phyloP scores from a whole-genome alignment of 1,140 invertebrate genomes.

The Aphelinus certus region DNA sequence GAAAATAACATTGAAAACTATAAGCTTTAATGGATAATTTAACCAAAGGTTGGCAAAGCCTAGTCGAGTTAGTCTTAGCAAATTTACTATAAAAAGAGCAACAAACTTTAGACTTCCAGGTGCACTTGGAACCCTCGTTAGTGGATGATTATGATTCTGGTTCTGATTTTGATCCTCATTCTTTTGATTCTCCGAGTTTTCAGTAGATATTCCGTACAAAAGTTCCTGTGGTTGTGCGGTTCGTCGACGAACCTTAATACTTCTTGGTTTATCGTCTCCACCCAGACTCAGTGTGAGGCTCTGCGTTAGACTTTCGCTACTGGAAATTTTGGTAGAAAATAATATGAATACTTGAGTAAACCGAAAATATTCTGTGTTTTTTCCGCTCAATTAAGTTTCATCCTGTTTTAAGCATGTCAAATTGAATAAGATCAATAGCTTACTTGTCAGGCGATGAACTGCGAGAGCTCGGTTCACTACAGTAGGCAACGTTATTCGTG shows the following conservation, averaged over 20 bases:
- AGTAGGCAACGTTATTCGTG: conserved; percentile 48
- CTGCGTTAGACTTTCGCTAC: conserved; percentile 56
- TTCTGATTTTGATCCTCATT: conserved; percentile 61
- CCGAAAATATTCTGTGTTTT: too few species aligned
- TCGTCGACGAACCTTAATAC: conserved; percentile 72
- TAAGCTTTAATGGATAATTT: neutral
- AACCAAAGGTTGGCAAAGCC: conserved; percentile 25
- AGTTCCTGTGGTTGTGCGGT: conserved; percentile 76
- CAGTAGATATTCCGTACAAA: conserved; percentile 67
- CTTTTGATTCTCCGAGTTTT: conserved; percentile 52
- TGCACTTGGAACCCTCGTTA: conserved; percentile 76
- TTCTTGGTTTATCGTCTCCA: conserved; percentile 57
- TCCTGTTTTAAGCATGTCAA: too few species aligned
- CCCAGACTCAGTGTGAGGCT: conserved; percentile 53
- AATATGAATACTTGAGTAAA: too few species aligned
- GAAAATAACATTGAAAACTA: conserved; percentile 1
- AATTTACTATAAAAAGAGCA: conserved; percentile 16
- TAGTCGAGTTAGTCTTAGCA: conserved; percentile 17
- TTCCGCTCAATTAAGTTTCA: too few species aligned
- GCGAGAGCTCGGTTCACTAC: conserved; percentile 61
- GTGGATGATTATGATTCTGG: conserved; percentile 65
- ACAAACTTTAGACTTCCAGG: conserved; percentile 72
- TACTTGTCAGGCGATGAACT: conserved; percentile 64
- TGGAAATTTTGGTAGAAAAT: conserved; percentile 30
- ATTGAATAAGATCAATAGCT: conserved; percentile 20